A percentile compares a stretch with the other conserved stretches of the same genome.
phyloP scores from a whole-genome alignment of 2,113 vertebrate genomes.

The Cairina moschata region DNA sequence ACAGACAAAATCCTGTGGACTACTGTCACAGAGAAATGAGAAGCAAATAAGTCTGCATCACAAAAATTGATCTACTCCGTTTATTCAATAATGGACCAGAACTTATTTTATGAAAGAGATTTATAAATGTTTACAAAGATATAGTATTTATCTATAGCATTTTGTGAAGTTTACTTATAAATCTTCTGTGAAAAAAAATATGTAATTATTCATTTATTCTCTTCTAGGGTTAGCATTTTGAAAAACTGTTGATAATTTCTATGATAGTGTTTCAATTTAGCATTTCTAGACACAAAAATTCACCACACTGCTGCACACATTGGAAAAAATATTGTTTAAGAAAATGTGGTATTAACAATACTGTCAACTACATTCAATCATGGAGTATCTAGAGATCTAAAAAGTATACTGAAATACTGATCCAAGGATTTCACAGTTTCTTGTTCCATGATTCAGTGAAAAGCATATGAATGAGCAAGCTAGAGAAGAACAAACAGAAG shows the following conservation, averaged over 20 bases:
- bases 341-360: neutral
- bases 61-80: neutral
- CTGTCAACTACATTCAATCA: neutral
- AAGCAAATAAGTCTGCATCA: neutral
- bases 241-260: neutral
- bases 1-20: neutral
- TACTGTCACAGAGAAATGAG: neutral
- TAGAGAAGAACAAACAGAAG: constrained; percentile 57
- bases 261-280: neutral
- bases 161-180: neutral
- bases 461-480: constrained; percentile 58
- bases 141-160: neutral
- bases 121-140: neutral
- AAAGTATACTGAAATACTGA: constrained; percentile 1
- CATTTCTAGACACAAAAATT: neutral
- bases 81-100: neutral
- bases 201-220: neutral
- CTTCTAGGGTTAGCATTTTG: neutral
- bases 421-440: constrained; percentile 51
- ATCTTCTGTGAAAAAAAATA: neutral
- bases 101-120: neutral
- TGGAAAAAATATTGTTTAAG: neutral
- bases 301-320: neutral
- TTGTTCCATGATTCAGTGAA: constrained; percentile 58
- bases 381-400: neutral